phyloP scores from a whole-genome alignment of 53 echinoderm and acorn worm species.

The Antedon mediterranea region DNA sequence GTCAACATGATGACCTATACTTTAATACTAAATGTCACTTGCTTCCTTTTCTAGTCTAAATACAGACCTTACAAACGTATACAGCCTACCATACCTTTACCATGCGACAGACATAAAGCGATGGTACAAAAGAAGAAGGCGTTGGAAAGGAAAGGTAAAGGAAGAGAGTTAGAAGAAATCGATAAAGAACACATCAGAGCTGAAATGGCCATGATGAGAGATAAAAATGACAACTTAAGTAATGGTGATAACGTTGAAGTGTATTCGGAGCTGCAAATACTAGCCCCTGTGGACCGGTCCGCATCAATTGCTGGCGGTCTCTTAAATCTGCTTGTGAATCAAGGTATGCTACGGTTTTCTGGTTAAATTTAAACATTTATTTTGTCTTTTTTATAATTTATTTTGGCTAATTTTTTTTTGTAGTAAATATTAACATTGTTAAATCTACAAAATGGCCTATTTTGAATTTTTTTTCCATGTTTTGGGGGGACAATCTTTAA shows the following conservation, averaged over 20 bases:
- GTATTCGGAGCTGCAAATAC: neutral
- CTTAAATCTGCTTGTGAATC: neutral
- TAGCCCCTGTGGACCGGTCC: neutral
- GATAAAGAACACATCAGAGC: neutral
- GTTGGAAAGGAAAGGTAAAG: neutral
- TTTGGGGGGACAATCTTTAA: too few species aligned
- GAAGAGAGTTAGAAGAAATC: neutral
- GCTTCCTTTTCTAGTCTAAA: neutral
- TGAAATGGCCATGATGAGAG: neutral
- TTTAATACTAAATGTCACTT: too few species aligned
- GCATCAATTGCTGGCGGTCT: neutral
- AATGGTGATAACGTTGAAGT: neutral
- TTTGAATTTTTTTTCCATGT: too few species aligned
- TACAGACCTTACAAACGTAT: neutral
- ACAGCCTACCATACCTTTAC: neutral
- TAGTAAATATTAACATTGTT: too few species aligned
- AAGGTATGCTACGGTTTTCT: neutral
- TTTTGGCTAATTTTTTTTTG: too few species aligned
- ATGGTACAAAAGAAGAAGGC: neutral
- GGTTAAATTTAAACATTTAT: too few species aligned
- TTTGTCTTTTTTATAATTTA: too few species aligned
- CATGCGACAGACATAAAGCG: neutral
- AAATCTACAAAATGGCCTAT: too few species aligned
- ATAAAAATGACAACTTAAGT: neutral
- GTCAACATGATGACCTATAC: too few species aligned